Percentiles rank a stretch among this genome's conserved stretches.
phyloP scores from a whole-genome alignment of 1,140 invertebrate species.

The Drosophila carrolli region DNA sequence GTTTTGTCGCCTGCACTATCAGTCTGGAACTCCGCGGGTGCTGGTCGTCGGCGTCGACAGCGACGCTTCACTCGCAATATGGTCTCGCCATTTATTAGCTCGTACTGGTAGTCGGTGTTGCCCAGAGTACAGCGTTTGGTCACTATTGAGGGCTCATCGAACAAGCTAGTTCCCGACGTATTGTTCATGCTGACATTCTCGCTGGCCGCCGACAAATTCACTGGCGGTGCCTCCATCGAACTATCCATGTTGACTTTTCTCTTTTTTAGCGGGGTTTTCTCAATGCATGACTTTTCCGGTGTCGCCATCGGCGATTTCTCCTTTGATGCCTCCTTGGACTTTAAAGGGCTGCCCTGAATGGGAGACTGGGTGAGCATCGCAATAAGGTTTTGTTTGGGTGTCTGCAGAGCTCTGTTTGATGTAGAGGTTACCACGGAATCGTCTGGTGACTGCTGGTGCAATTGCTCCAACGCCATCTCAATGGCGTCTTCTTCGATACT shows the following conservation, averaged over 20 bases:
- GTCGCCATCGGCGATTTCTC: not conserved
- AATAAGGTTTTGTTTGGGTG: conserved; percentile 32
- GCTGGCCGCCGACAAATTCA: not conserved
- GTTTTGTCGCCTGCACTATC: not conserved
- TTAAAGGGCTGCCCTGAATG: conserved; percentile 19
- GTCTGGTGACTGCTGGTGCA: conserved; percentile 59
- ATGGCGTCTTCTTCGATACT: conserved; percentile 51
- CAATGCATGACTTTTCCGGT: conserved; percentile 1
- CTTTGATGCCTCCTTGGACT: conserved; percentile 1
- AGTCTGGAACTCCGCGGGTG: not conserved
- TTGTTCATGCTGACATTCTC: conserved; percentile 54
- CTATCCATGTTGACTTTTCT: conserved; percentile 30
- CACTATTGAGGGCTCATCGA: conserved; percentile 28
- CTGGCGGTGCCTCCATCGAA: not conserved
- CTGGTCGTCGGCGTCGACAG: conserved; percentile 13
- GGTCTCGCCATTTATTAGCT: conserved; percentile 63
- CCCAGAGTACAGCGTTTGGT: conserved; percentile 77
- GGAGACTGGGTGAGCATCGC: conserved; percentile 45
- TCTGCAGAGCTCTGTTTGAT: conserved; percentile 42
- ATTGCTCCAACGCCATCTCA: conserved; percentile 44
- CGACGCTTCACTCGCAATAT: conserved; percentile 63
- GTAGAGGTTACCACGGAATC: conserved; percentile 65
- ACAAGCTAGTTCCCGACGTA: conserved; percentile 3
- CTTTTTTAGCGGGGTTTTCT: conserved; percentile 39
- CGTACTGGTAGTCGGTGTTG: conserved; percentile 73